Evolutionary conservation across 2,113 vertebrate genomes (phyloP).

Genomic region (Rhipidura dahli): DNA sequence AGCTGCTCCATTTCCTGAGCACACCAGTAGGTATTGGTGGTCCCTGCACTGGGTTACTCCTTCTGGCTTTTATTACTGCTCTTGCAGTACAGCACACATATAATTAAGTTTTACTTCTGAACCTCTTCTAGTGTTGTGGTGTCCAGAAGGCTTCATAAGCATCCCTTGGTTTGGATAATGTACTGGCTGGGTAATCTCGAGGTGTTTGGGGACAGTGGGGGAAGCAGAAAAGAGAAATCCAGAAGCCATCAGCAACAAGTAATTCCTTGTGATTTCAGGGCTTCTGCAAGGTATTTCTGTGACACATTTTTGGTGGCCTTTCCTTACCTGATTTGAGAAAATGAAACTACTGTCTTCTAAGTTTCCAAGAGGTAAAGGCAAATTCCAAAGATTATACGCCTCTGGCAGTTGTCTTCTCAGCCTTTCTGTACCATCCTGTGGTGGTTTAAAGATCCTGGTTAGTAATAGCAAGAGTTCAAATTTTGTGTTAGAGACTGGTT

Average conservation of each 20-base stretch:
- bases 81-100: neutral
- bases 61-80: neutral
- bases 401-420: neutral
- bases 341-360: neutral
- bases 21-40: neutral
- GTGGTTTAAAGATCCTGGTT: neutral
- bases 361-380: neutral
- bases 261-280: neutral
- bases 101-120: neutral
- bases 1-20: neutral
- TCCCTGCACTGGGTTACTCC: neutral
- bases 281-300: neutral
- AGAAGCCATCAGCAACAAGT: neutral
- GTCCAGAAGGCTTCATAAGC: neutral
- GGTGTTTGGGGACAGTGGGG: neutral
- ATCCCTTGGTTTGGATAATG: neutral
- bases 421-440: neutral
- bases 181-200: rapidly evolving
- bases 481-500: neutral
- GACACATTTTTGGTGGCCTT: neutral
- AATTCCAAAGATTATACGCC: neutral
- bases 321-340: neutral
- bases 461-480: neutral
- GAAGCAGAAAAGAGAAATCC: neutral
- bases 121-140: neutral